Base-by-base conservation (phyloP, 2,888 invertebrate species). In the Brachycybe producta region DNA sequence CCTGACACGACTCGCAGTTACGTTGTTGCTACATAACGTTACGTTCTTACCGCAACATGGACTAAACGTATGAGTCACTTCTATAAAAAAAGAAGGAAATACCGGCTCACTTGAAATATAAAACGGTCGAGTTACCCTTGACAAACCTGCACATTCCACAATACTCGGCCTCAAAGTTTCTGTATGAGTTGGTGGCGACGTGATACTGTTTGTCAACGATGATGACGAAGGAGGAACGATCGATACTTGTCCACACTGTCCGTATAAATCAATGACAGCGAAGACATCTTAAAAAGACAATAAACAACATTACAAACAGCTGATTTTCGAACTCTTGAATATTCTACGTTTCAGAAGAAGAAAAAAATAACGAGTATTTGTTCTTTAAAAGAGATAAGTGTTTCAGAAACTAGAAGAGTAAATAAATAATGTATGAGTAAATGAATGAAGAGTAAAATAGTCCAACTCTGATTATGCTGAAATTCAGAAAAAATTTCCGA, bases 241-340 rank as follows among this genome's bases (percentile, higher is more conserved):
- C 27, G 71, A 68, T 17, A 90, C 91, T 75, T 92, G 88, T 1
- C 90, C 86, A 67, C 94, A 94, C 64, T 88, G 88, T 1, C 92
- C 92, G 62, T 91, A 92, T 46, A 94, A 72, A 71, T 94, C 92
- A 44, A 94, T 80, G n/a, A 94, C 90, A 2, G 90, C 91, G 70
- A 85, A 94, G 49, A 92, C 79, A 66, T 81, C 84, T 69, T 32
- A 44, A 28, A 44, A n/a, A n/a, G n/a, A n/a, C n/a, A n/a, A n/a
- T n/a, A n/a, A n/a, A n/a, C n/a, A n/a, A n/a, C n/a, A n/a, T n/a
- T n/a, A n/a, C n/a, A n/a, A n/a, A n/a, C n/a, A n/a, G n/a, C n/a
- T n/a, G n/a, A n/a, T n/a, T n/a, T n/a, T n/a, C n/a, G n/a, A n/a
- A n/a, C n/a, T n/a, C n/a, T n/a, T n/a, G 32, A 32, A 32, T 11